These are phyloP conservation scores for Platysteira castanea DNA, from an alignment of 2,113 vertebrate species.

Conservation along the genomic window DNA sequence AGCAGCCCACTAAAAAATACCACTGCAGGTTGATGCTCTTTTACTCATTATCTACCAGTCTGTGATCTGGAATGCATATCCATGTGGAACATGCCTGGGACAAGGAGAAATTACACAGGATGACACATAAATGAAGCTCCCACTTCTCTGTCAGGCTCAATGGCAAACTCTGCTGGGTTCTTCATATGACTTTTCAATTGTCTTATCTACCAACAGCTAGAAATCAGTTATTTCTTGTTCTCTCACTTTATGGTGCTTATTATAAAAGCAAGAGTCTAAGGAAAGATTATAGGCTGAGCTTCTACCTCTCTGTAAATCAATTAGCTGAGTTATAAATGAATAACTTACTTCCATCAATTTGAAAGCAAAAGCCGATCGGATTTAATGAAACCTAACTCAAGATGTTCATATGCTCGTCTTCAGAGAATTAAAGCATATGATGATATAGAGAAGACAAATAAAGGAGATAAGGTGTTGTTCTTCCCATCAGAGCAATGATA, in stretches of 20 bases:
- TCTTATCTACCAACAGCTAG: not conserved
- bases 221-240: not conserved
- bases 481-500: slow-evolving; percentile 22
- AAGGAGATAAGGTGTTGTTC: slow-evolving; percentile 39
- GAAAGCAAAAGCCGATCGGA: slow-evolving; percentile 40
- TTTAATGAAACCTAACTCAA: slow-evolving; percentile 56
- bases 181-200: not conserved
- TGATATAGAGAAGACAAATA: slow-evolving; percentile 46
- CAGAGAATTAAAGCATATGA: slow-evolving; percentile 37
- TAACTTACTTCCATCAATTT: slow-evolving; percentile 49
- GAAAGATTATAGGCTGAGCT: not conserved
- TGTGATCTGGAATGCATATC: not conserved
- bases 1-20: not conserved
- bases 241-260: not conserved
- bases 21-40: not conserved
- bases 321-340: slow-evolving; percentile 47
- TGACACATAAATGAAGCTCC: not conserved
- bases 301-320: slow-evolving; percentile 53
- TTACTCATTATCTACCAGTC: not conserved
- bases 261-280: not conserved
- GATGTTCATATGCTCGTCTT: slow-evolving; percentile 1
- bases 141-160: not conserved
- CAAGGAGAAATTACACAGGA: not conserved
- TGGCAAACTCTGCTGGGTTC: not conserved
- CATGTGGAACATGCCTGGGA: not conserved